Percentiles rank a stretch among this genome's conserved stretches.
Evolutionary conservation across 2,797 vertebrate species (phyloP).

Genomic region (Xenops minutus): DNA sequence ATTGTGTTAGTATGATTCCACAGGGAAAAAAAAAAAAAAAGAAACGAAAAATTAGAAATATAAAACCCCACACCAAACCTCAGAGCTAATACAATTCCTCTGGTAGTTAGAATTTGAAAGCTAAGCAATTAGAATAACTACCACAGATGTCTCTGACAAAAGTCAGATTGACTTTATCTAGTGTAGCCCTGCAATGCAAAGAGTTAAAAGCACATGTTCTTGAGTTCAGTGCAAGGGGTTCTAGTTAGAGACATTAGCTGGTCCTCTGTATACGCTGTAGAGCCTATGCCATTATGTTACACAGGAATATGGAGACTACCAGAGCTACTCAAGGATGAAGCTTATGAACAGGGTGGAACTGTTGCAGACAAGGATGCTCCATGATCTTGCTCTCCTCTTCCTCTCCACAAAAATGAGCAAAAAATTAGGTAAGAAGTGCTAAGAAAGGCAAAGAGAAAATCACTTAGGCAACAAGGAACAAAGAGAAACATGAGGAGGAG

Average conservation of each 20-base stretch:
- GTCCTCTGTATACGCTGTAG: fast-evolving
- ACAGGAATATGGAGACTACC: neutral
- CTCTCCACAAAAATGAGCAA: neutral
- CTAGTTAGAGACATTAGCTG: neutral
- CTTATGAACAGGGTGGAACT: neutral
- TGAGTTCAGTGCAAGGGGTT: neutral
- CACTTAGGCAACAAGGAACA: neutral
- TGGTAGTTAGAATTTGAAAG: neutral
- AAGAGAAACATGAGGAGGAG: neutral
- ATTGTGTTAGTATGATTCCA: neutral
- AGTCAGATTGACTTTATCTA: neutral
- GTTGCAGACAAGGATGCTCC: neutral
- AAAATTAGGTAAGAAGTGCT: neutral
- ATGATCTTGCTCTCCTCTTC: neutral
- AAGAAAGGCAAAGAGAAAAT: neutral
- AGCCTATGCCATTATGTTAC: fast-evolving
- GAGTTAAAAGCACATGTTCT: neutral
- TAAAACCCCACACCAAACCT: neutral
- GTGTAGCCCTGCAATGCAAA: neutral
- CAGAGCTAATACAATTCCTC: neutral
- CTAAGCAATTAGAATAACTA: neutral
- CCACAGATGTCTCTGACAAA: neutral
- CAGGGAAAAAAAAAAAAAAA: neutral
- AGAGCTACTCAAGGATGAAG: neutral
- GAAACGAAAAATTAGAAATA: neutral